A percentile compares a stretch with the other conserved stretches of the same genome.
phyloP scores from a whole-genome alignment of 2,888 invertebrate species.

The Nyleta sp. region DNA sequence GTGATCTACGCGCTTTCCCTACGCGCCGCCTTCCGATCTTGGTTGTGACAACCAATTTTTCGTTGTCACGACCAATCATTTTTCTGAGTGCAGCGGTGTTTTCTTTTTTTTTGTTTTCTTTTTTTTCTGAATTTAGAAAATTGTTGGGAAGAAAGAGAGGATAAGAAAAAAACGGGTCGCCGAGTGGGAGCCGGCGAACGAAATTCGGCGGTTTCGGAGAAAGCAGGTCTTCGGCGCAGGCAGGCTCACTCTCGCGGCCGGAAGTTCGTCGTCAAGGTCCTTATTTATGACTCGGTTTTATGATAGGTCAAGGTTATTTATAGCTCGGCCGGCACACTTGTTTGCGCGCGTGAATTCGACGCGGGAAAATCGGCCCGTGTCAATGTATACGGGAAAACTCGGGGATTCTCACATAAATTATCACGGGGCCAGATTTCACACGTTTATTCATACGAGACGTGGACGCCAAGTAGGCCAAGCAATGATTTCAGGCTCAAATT shows the following conservation, averaged over 20 bases:
- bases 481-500: not conserved
- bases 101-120: not conserved
- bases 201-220: not conserved
- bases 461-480: conserved; percentile 20
- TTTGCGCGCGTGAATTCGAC: not conserved
- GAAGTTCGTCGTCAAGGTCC: not conserved
- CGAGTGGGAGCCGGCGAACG: not conserved
- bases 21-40: no score
- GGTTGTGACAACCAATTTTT: no score
- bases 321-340: conserved; percentile 20
- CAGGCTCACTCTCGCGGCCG: not conserved
- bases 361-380: no score
- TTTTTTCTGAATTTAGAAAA: no score
- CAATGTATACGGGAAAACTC: no score
- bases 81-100: no score
- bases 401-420: conserved; percentile 23
- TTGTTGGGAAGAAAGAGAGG: not conserved
- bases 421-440: conserved; percentile 23
- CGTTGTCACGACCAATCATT: no score
- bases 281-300: conserved; percentile 30
- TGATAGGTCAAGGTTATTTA: conserved; percentile 48
- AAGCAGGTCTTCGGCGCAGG: no score
- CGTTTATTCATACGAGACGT: conserved; percentile 8
- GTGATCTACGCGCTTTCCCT: no score
- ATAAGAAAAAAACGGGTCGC: not conserved